phyloP scores from a whole-genome alignment of 2,797 vertebrate genomes.

The Odontamblyopus rebecca region DNA sequence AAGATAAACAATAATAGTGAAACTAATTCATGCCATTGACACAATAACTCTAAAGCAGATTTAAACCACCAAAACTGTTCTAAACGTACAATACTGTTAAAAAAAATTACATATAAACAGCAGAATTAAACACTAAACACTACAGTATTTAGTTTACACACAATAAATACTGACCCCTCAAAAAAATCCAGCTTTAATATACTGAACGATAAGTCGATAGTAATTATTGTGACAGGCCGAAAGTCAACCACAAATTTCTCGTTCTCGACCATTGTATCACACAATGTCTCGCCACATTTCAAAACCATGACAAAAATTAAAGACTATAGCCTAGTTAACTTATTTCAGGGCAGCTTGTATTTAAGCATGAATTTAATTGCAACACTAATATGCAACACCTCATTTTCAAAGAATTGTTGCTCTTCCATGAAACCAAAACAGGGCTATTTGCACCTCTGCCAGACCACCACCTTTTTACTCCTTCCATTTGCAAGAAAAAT shows the following conservation, averaged over 20 bases:
- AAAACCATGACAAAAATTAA: background rate
- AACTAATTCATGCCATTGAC: too few species aligned
- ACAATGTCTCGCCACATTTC: background rate
- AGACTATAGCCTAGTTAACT: background rate
- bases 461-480: slow-evolving; percentile 5
- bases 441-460: slow-evolving; percentile 5
- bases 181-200: too few species aligned
- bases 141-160: too few species aligned
- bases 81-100: too few species aligned
- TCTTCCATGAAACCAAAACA: slow-evolving; percentile 9
- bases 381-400: background rate
- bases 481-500: slow-evolving; percentile 8
- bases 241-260: background rate
- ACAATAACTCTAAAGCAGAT: too few species aligned
- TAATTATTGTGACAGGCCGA: too few species aligned
- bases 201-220: too few species aligned
- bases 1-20: too few species aligned
- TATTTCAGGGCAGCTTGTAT: background rate
- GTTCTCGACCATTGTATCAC: background rate
- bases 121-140: too few species aligned
- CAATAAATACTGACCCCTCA: too few species aligned
- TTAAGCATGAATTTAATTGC: background rate
- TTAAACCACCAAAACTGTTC: too few species aligned
- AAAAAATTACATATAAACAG: too few species aligned
- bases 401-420: slow-evolving; percentile 6